A percentile compares a stretch with the other conserved stretches of the same genome.
These are phyloP conservation scores for Zhuqinia jingwanae DNA, from an alignment of 2,888 invertebrate species.

Conservation along the genomic window DNA sequence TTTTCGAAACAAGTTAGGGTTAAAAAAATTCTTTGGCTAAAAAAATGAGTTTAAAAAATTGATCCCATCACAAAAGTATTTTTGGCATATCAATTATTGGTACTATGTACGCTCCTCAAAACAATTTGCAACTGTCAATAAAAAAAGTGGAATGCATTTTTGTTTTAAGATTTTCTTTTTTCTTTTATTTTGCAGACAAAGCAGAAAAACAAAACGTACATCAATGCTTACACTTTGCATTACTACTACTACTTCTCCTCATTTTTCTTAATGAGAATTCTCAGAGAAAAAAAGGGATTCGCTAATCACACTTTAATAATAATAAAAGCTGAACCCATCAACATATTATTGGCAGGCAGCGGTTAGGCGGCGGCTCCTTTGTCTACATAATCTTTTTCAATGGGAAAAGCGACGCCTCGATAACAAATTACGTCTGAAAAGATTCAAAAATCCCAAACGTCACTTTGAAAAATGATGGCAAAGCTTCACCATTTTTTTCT, in stretches of 20 bases:
- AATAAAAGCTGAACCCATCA: slow-evolving; percentile 24
- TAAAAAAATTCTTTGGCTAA: no score
- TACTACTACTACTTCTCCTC: no score
- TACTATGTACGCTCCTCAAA: slow-evolving; percentile 43
- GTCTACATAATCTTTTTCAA: slow-evolving; percentile 74
- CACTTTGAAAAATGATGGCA: slow-evolving; percentile 79
- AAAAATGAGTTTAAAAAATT: background rate
- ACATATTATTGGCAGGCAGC: background rate
- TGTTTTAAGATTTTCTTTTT: background rate
- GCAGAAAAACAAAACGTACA: background rate
- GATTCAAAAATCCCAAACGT: slow-evolving; percentile 75
- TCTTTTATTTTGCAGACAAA: no score
- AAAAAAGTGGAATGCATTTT: slow-evolving; percentile 11
- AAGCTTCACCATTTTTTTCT: slow-evolving; percentile 22
- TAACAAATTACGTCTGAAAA: slow-evolving; percentile 78
- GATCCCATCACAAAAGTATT: background rate
- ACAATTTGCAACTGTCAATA: slow-evolving; percentile 51
- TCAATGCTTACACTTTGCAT: background rate
- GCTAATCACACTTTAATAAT: slow-evolving; percentile 52
- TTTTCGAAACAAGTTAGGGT: no score
- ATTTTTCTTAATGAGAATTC: slow-evolving; percentile 30
- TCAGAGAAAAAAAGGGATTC: slow-evolving; percentile 25
- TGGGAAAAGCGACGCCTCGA: slow-evolving; percentile 75
- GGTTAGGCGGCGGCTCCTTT: slow-evolving; percentile 57
- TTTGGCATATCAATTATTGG: slow-evolving; percentile 22